Evolutionary conservation across 1,140 invertebrate species (phyloP).

Genomic region (Colletes gigas): DNA sequence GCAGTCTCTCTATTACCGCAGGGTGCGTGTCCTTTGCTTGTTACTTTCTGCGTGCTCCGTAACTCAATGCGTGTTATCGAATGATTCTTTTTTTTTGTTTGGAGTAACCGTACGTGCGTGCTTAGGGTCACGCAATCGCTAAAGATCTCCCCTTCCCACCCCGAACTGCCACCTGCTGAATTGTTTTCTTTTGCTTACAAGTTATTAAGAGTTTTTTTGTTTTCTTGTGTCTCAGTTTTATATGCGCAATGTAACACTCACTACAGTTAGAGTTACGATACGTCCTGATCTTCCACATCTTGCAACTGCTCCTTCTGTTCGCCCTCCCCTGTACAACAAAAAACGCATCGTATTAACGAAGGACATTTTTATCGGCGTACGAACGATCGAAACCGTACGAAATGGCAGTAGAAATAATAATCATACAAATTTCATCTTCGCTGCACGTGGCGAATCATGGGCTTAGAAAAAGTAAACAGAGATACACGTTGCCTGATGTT

Average conservation of each 20-base stretch:
- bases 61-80: slow-evolving; percentile 47
- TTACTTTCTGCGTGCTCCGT: slow-evolving; percentile 56
- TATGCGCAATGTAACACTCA: slow-evolving; percentile 81
- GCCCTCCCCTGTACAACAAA: slow-evolving; percentile 86
- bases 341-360: slow-evolving; percentile 28
- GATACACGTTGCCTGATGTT: too few relatives aligned
- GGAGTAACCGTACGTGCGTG: slow-evolving; percentile 74
- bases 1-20: slow-evolving; percentile 75
- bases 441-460: too few relatives aligned
- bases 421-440: too few relatives aligned
- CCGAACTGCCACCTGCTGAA: slow-evolving; percentile 75
- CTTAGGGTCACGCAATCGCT: slow-evolving; percentile 76
- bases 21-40: slow-evolving; percentile 60
- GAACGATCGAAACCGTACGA: slow-evolving; percentile 9
- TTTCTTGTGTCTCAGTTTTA: slow-evolving; percentile 78
- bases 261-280: slow-evolving; percentile 88
- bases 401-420: too few relatives aligned
- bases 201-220: slow-evolving; percentile 81
- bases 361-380: neutral
- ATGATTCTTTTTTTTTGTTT: slow-evolving; percentile 67
- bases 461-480: too few relatives aligned
- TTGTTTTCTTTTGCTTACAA: slow-evolving; percentile 80
- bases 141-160: slow-evolving; percentile 74
- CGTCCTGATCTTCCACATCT: slow-evolving; percentile 96
- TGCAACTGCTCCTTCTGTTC: slow-evolving; percentile 94